These are phyloP conservation scores for Teleiodes luculella DNA, from an alignment of 2,888 invertebrate species.

Conservation along the genomic window DNA sequence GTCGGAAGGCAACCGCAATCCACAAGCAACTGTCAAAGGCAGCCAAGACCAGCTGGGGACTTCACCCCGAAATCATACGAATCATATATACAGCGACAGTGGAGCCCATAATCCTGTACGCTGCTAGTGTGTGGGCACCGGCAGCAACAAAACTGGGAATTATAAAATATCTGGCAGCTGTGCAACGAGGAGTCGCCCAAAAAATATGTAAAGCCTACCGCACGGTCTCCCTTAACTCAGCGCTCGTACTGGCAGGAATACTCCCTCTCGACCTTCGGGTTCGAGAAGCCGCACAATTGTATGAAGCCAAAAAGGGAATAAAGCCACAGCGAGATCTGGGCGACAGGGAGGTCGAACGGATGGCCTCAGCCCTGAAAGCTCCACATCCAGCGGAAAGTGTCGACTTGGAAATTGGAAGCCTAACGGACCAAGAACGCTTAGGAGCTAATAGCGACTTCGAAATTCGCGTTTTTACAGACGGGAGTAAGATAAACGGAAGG, in stretches of 20 bases:
- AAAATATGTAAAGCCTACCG: neutral
- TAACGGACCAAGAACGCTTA: neutral
- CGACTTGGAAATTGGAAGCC: no score
- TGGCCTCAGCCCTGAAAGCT: neutral
- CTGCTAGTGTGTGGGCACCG: neutral
- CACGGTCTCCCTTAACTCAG: conserved; percentile 6
- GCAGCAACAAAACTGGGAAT: neutral
- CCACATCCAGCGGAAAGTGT: no score
- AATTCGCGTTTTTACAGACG: neutral
- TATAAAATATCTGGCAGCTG: neutral
- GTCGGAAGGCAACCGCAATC: neutral
- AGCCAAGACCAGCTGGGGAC: neutral
- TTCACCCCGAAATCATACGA: neutral
- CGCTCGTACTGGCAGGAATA: conserved; percentile 7
- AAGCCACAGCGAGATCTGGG: neutral
- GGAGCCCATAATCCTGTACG: neutral
- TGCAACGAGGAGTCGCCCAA: neutral
- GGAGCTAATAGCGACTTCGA: neutral
- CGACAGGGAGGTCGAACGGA: neutral
- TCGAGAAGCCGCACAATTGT: neutral
- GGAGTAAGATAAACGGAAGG: neutral
- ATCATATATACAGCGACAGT: neutral
- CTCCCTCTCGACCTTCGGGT: conserved; percentile 10
- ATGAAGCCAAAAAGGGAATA: neutral
- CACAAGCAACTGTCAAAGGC: neutral